These are phyloP conservation scores for Drosophila pseudoananassae DNA, from an alignment of 1,140 invertebrate species.

Conservation along the genomic window DNA sequence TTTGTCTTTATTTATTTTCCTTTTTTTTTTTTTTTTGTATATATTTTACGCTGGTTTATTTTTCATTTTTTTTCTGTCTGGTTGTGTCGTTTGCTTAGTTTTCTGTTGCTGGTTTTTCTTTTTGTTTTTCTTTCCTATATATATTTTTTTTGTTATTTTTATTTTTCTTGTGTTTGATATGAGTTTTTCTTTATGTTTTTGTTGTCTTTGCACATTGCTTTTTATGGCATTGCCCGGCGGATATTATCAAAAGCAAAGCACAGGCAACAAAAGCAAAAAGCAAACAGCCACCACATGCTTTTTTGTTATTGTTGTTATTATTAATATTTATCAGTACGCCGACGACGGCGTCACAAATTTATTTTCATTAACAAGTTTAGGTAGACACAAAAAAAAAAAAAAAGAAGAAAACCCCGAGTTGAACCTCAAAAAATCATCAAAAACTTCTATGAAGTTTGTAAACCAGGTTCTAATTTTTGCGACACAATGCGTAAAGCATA, in stretches of 20 bases:
- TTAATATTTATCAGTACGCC: slow-evolving; percentile 70
- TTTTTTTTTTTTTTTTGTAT: background rate
- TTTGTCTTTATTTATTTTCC: slow-evolving; percentile 12
- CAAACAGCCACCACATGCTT: no score
- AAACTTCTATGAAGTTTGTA: background rate
- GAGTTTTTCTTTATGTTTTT: slow-evolving; percentile 36
- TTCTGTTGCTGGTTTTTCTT: slow-evolving; percentile 21
- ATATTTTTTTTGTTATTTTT: background rate
- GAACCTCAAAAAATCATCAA: no score
- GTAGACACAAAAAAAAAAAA: slow-evolving; percentile 15
- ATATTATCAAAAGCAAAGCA: slow-evolving; percentile 65
- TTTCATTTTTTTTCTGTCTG: slow-evolving; percentile 11
- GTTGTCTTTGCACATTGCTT: slow-evolving; percentile 17
- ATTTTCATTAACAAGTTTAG: slow-evolving; percentile 75
- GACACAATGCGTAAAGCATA: no score
- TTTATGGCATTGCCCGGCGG: slow-evolving; percentile 65
- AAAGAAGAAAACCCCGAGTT: background rate
- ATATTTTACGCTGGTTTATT: background rate
- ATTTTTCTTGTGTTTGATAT: background rate
- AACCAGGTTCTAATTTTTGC: slow-evolving; percentile 1
- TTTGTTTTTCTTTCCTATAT: slow-evolving; percentile 12
- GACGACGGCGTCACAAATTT: slow-evolving; percentile 61
- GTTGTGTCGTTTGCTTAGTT: slow-evolving; percentile 41
- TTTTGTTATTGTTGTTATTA: slow-evolving; percentile 57
- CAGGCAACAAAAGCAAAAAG: slow-evolving; percentile 13